Percentiles rank a stretch among this genome's conserved stretches.
Evolutionary conservation across 1,140 invertebrate species (phyloP).

Genomic region (Plectus sambesii): DNA sequence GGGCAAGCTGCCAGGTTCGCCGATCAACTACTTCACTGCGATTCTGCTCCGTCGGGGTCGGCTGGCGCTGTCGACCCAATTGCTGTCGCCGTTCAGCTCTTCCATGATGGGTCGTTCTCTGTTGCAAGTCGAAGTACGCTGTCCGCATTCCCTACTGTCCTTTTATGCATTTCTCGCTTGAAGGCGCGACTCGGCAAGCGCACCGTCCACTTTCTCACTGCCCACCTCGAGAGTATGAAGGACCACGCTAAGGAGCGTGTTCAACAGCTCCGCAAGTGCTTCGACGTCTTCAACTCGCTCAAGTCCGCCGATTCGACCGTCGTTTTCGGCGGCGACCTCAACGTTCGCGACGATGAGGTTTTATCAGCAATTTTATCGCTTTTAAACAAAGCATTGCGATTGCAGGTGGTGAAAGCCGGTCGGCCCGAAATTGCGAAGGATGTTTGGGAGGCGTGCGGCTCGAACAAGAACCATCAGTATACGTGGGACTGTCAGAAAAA

Average conservation of each 20-base stretch:
- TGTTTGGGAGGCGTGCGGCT: constrained; percentile 53
- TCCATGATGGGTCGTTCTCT: too few relatives aligned
- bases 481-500: constrained; percentile 55
- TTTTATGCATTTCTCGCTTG: constrained; percentile 45
- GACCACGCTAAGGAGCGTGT: constrained; percentile 48
- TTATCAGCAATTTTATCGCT: not conserved
- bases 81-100: too few relatives aligned
- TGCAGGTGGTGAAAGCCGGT: constrained; percentile 47
- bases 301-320: constrained; percentile 47
- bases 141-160: too few relatives aligned
- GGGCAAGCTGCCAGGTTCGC: too few relatives aligned
- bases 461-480: constrained; percentile 50
- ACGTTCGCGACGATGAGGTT: constrained; percentile 56
- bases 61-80: too few relatives aligned
- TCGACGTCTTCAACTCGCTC: constrained; percentile 45
- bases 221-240: constrained; percentile 55
- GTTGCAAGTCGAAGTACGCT: too few relatives aligned
- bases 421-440: constrained; percentile 50
- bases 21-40: too few relatives aligned
- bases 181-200: constrained; percentile 50
- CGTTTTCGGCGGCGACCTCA: constrained; percentile 56
- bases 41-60: too few relatives aligned
- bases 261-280: constrained; percentile 49
- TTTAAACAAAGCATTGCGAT: constrained; percentile 9
- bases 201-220: constrained; percentile 51